Evolutionary conservation across 2,113 vertebrate species (phyloP).

Genomic region (Prunella himalayana): DNA sequence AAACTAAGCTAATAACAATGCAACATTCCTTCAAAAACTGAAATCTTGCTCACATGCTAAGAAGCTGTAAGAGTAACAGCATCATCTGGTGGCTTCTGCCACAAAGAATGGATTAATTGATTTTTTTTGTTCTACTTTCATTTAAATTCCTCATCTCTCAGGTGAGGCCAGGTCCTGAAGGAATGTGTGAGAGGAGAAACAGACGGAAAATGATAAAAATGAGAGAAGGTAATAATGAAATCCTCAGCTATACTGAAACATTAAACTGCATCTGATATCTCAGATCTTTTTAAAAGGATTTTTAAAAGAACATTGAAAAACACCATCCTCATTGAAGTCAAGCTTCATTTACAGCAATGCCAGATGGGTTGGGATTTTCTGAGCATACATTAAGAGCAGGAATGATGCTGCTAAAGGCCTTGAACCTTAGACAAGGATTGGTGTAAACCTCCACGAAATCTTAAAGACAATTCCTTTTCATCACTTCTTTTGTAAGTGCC

Average conservation of each 20-base stretch:
- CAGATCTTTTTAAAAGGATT: conserved; percentile 43
- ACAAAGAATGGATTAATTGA: conserved; percentile 60
- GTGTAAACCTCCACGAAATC: not conserved
- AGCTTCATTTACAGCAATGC: not conserved
- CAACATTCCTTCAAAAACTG: conserved; percentile 53
- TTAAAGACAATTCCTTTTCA: not conserved
- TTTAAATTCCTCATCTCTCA: conserved; percentile 42
- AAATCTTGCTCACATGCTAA: conserved; percentile 58
- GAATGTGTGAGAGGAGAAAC: conserved; percentile 12
- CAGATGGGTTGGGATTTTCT: conserved; percentile 3
- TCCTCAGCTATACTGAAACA: not conserved
- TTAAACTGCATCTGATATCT: conserved; percentile 16
- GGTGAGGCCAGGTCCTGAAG: conserved; percentile 43
- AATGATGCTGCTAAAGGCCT: not conserved
- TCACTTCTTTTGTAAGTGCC: not conserved
- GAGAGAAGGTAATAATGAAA: conserved; percentile 19
- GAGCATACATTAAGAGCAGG: not conserved
- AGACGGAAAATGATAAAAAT: conserved; percentile 28
- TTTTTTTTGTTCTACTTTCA: conserved; percentile 49
- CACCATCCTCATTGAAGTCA: conserved; percentile 5
- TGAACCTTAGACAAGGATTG: not conserved
- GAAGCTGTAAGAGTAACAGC: conserved; percentile 64
- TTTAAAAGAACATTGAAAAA: conserved; percentile 12
- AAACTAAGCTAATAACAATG: conserved; percentile 55
- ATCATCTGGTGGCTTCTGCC: conserved; percentile 62